Conservation (phyloP, 2,797 vertebrate species). For the Tangara arthus region DNA sequence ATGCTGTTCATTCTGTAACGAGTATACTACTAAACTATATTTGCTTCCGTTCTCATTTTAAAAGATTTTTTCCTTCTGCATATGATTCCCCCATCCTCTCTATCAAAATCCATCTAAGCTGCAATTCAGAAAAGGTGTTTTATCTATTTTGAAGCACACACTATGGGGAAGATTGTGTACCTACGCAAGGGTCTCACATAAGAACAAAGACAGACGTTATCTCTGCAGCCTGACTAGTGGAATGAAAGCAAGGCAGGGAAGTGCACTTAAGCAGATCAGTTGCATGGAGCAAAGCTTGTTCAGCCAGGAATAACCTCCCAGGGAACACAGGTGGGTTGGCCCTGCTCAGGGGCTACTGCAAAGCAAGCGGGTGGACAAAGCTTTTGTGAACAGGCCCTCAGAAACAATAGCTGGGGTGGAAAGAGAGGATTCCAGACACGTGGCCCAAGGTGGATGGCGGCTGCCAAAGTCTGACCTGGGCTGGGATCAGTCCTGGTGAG, state of each 20-base stretch:
- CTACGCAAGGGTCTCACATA: neutral
- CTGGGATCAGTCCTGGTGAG: neutral
- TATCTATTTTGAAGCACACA: neutral
- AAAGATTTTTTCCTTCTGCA: conserved; percentile 23
- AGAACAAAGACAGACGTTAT: conserved; percentile 65
- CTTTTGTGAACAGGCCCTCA: neutral
- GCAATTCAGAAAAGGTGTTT: conserved; percentile 19
- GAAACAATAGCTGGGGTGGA: neutral
- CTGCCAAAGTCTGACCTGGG: neutral
- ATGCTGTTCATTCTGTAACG: conserved; percentile 82
- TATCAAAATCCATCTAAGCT: neutral
- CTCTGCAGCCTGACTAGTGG: neutral
- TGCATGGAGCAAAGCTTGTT: neutral
- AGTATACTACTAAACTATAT: conserved; percentile 69
- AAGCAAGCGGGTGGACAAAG: neutral
- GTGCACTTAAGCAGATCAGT: neutral
- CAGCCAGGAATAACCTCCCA: neutral
- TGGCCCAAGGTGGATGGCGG: neutral
- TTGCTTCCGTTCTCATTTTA: conserved; percentile 56
- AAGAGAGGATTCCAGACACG: neutral
- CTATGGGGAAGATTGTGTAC: neutral
- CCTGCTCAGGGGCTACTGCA: fast-evolving
- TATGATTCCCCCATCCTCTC: neutral
- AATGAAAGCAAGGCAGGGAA: neutral
- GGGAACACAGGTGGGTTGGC: neutral